These are phyloP conservation scores for Patiria miniata DNA, from an alignment of 35 echinoderm and acorn worm species.

Conservation along the genomic window DNA sequence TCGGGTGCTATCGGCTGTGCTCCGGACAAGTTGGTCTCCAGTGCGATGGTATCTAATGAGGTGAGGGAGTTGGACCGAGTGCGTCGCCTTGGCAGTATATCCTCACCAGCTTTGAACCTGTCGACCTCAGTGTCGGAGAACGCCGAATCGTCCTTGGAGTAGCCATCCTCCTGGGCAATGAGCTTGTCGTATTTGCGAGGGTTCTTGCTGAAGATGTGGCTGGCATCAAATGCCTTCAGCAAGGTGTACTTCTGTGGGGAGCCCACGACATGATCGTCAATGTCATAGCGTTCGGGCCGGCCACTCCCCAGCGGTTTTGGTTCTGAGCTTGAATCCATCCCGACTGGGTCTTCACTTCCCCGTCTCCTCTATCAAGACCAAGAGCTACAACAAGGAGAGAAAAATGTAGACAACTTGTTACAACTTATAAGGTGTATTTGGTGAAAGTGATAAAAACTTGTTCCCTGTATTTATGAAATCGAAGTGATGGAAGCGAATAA, in stretches of 20 bases:
- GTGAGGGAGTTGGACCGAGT: background rate
- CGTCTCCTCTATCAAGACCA: background rate
- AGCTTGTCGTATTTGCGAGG: slow-evolving; percentile 2
- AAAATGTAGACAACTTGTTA: too few species aligned
- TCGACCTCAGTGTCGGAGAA: background rate
- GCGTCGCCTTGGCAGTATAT: background rate
- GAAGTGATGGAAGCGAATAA: too few species aligned
- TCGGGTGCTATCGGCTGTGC: background rate
- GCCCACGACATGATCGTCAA: background rate
- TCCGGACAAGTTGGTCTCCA: background rate
- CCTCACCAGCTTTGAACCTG: background rate
- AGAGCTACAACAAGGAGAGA: too few species aligned
- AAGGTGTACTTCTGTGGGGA: background rate
- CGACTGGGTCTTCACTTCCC: background rate
- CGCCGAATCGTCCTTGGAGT: background rate
- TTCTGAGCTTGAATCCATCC: background rate
- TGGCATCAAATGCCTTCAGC: slow-evolving; percentile 13
- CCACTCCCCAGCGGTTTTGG: background rate
- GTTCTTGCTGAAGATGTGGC: background rate
- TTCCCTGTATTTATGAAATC: too few species aligned
- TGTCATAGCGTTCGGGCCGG: background rate
- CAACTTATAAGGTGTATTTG: too few species aligned
- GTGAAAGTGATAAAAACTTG: too few species aligned
- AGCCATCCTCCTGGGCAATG: slow-evolving; percentile 13
- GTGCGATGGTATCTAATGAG: background rate